Conservation (phyloP, 2,888 invertebrate genomes). For the Drosophila cyrtoloma region DNA sequence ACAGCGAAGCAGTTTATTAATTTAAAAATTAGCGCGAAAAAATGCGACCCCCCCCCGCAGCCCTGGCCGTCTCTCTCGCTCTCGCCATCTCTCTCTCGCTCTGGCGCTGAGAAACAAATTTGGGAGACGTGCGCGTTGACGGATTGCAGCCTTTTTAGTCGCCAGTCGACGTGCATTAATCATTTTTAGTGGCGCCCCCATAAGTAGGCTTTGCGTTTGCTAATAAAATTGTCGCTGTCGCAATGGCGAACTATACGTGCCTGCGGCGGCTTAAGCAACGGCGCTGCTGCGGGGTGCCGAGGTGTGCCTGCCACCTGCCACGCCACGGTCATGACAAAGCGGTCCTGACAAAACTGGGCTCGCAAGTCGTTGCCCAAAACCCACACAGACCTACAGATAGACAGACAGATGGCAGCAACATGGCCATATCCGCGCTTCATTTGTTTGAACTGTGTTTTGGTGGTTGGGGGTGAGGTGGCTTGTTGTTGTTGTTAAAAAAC, state of each 20-base stretch:
- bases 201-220: slow-evolving; percentile 80
- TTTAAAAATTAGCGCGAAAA: slow-evolving; percentile 79
- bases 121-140: slow-evolving; percentile 72
- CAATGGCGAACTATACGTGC: slow-evolving; percentile 55
- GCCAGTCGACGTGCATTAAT: slow-evolving; percentile 77
- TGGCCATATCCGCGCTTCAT: slow-evolving; percentile 43
- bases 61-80: no score
- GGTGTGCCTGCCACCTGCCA: slow-evolving; percentile 56
- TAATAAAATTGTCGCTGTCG: slow-evolving; percentile 78
- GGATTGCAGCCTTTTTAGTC: slow-evolving; percentile 80
- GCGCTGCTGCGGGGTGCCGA: slow-evolving; percentile 18
- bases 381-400: slow-evolving; percentile 6
- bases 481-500: slow-evolving; percentile 65
- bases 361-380: slow-evolving; percentile 19
- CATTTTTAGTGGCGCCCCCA: slow-evolving; percentile 80
- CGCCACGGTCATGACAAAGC: slow-evolving; percentile 72
- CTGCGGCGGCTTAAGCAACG: slow-evolving; percentile 31
- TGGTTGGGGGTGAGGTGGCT: neutral
- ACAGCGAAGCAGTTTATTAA: slow-evolving; percentile 76
- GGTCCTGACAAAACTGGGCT: slow-evolving; percentile 59
- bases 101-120: slow-evolving; percentile 59
- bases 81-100: neutral
- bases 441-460: neutral
- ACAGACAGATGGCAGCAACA: slow-evolving; percentile 44
- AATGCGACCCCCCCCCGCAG: slow-evolving; percentile 39